Base-by-base conservation (phyloP, 64 coral and sea anemone genomes). In the Montipora cactus region DNA sequence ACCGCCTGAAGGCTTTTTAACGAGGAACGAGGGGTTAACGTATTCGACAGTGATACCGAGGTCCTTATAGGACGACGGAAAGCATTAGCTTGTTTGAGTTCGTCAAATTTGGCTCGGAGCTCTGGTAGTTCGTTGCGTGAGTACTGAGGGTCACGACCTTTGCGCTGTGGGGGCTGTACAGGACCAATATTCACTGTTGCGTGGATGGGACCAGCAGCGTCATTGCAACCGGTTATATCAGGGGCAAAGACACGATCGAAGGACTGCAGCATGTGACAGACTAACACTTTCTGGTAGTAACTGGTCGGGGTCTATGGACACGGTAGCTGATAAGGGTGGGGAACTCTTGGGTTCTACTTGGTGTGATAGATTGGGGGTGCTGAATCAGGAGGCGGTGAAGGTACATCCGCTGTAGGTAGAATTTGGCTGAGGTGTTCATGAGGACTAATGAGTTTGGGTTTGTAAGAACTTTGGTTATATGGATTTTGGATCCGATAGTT, bases 381-480 rank as follows among this genome's bases (percentile, higher is more conserved):
- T 59, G 23, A 8, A 51, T 21, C 5, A 5, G 79, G 2, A 49
- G 48, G 7, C 48, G 25, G 59, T 4, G 49, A 61, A 6, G 25
- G 18, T 19, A 16, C 14, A 11, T 5, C 16, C 23, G 9, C 69
- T 5, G 76, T 79, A 18, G 55, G 83, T 44, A 25, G 76, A 47
- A 81, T 75, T 16, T 53, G 47, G 58, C 91, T 87, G 44, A 93
- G 23, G 74, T 93, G 81, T 11, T 93, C 12, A 21, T 93, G 66
- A 4, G 50, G 13, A 49, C 47, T 49, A 9, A 71, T 16, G 47
- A 67, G n/a, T 6, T 74, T 12, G 10, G 79, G 66, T 47, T 81
- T 61, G 28, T 23, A 16, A 2, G 79, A 47, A 62, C 44, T 64
- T 83, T 92, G 79, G 66, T 8, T 15, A 92, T 15, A 19, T 73